phyloP scores from a whole-genome alignment of 2,888 invertebrate genomes.

The Ptycholaimellus sp. region DNA sequence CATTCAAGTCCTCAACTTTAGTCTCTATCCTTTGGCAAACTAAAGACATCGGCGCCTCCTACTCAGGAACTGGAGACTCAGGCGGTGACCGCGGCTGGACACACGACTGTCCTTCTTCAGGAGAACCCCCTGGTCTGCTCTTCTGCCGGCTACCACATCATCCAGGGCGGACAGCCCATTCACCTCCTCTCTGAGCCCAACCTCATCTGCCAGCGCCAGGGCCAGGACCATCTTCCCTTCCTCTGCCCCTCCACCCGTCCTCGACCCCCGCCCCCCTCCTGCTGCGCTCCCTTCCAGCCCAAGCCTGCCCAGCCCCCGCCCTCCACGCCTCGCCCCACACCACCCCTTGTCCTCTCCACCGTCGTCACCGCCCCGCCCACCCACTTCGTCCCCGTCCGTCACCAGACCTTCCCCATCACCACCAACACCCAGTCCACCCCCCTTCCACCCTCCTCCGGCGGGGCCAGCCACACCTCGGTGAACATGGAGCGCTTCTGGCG shows the following conservation, averaged over 20 bases:
- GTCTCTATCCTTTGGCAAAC: not conserved
- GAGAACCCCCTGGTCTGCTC: slow-evolving; percentile 25
- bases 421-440: not conserved
- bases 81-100: slow-evolving; percentile 17
- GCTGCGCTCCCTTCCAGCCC: not conserved
- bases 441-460: not conserved
- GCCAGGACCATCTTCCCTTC: slow-evolving; percentile 12
- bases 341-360: slow-evolving; percentile 1
- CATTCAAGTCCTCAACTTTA: slow-evolving; percentile 13
- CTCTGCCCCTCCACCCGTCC: slow-evolving; percentile 14
- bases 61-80: slow-evolving; percentile 9
- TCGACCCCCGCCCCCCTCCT: not conserved
- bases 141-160: slow-evolving; percentile 23
- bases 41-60: not conserved
- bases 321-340: not conserved
- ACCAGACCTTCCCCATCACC: slow-evolving; percentile 4
- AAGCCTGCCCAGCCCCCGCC: not conserved
- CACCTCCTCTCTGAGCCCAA: slow-evolving; percentile 21
- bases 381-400: not conserved
- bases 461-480: slow-evolving; percentile 5
- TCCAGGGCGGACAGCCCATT: slow-evolving; percentile 22
- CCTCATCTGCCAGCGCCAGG: slow-evolving; percentile 17
- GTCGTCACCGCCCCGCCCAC: slow-evolving; percentile 4
- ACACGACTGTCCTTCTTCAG: slow-evolving; percentile 19
- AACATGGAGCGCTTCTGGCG: slow-evolving; percentile 23